Percentiles rank a stretch among this genome's conserved stretches.
Evolutionary conservation across 2,113 vertebrate genomes (phyloP).

Genomic region (Phaethornis superciliosus): DNA sequence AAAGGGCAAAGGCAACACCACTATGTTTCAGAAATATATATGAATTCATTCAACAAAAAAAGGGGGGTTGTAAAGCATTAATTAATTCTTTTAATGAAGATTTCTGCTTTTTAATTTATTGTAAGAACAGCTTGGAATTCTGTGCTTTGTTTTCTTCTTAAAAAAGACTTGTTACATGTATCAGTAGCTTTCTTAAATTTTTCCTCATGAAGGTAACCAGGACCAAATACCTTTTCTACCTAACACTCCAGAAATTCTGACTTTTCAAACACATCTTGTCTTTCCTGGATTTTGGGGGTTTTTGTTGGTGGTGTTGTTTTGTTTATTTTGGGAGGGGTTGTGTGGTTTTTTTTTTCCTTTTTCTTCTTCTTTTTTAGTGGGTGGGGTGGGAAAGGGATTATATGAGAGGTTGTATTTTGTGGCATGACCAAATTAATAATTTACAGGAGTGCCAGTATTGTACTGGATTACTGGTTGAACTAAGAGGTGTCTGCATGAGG

Average conservation of each 20-base stretch:
- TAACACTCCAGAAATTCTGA: not conserved
- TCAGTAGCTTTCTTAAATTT: not conserved
- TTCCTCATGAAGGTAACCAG: not conserved
- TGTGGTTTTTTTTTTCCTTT: no score
- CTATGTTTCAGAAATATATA: not conserved
- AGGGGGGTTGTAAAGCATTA: not conserved
- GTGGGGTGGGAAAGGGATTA: not conserved
- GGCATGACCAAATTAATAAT: not conserved
- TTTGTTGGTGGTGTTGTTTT: no score
- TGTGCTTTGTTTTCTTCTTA: not conserved
- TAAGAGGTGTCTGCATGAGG: not conserved
- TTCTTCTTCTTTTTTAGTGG: not conserved
- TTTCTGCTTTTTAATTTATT: not conserved
- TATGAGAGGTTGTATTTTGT: not conserved
- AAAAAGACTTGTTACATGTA: not conserved
- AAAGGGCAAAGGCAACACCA: not conserved
- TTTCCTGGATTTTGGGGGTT: not conserved
- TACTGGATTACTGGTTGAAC: not conserved
- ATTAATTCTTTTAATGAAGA: not conserved
- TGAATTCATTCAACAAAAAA: not conserved
- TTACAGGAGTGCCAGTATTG: not conserved
- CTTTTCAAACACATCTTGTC: not conserved
- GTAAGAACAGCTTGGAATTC: not conserved
- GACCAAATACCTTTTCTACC: not conserved
- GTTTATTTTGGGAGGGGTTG: no score